phyloP scores from a whole-genome alignment of 2,113 vertebrate species.

The Meles meles region DNA sequence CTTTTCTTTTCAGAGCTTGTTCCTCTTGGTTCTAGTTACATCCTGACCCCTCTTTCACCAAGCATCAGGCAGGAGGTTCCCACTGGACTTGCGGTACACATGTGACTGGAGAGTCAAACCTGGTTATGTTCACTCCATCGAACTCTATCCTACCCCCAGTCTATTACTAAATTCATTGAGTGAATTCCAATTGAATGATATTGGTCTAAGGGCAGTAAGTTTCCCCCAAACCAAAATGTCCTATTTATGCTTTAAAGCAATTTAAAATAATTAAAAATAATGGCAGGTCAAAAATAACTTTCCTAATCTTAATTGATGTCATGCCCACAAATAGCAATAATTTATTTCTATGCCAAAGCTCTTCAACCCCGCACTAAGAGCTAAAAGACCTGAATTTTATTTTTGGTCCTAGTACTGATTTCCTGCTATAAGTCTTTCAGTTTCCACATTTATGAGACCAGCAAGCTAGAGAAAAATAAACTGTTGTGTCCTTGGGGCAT shows the following conservation, averaged over 20 bases:
- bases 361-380: slow-evolving; percentile 14
- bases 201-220: not conserved
- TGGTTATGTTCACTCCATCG: not conserved
- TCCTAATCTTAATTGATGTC: slow-evolving; percentile 46
- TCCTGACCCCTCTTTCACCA: not conserved
- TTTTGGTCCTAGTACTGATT: slow-evolving; percentile 36
- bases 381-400: slow-evolving; percentile 44
- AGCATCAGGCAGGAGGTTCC: not conserved
- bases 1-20: not conserved
- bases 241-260: slow-evolving; percentile 40
- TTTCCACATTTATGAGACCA: slow-evolving; percentile 42
- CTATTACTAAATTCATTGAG: not conserved
- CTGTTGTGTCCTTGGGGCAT: slow-evolving; percentile 6
- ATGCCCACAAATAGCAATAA: slow-evolving; percentile 41
- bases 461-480: slow-evolving; percentile 48
- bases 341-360: slow-evolving; percentile 27
- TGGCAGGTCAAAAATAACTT: slow-evolving; percentile 53
- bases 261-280: slow-evolving; percentile 51
- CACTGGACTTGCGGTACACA: fast-evolving
- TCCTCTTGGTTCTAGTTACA: not conserved
- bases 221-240: slow-evolving; percentile 39
- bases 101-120: too few species aligned
- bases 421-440: slow-evolving; percentile 51
- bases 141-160: not conserved
- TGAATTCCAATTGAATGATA: not conserved